Percentiles rank a stretch among this genome's conserved stretches.
Conservation (phyloP, 2,797 vertebrate genomes). For the Sebastes minor region DNA sequence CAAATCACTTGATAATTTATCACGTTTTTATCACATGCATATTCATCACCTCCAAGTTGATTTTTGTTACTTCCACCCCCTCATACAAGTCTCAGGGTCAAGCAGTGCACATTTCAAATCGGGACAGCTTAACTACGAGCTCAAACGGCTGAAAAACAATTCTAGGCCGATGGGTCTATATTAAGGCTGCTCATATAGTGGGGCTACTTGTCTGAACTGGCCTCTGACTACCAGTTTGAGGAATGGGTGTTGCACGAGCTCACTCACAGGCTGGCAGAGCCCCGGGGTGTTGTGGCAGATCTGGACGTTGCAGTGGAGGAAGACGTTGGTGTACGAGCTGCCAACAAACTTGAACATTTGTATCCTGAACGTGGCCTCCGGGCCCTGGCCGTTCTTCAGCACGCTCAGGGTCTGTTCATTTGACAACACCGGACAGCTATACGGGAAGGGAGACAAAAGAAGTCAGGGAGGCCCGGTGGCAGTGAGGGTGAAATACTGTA, state of each 20-base stretch:
- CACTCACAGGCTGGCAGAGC: conserved; percentile 78
- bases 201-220: conserved; percentile 61
- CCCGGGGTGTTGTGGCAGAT: conserved; percentile 79
- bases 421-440: conserved; percentile 78
- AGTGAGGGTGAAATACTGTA: not conserved
- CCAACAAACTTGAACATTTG: conserved; percentile 86
- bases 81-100: not conserved
- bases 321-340: conserved; percentile 79
- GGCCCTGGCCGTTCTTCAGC: conserved; percentile 78
- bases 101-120: conserved; percentile 13
- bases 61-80: no score
- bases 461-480: conserved; percentile 7
- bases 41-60: no score
- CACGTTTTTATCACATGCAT: no score
- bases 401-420: conserved; percentile 77
- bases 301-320: conserved; percentile 83
- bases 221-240: conserved; percentile 30
- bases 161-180: conserved; percentile 46
- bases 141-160: conserved; percentile 17
- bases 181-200: conserved; percentile 43
- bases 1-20: no score
- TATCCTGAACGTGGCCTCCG: conserved; percentile 83
- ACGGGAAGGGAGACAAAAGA: conserved; percentile 7
- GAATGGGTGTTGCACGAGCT: conserved; percentile 30
- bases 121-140: not conserved